Percentiles rank a stretch among this genome's conserved stretches.
These are phyloP conservation scores for Drosophila crucigera DNA, from an alignment of 2,888 invertebrate genomes.

Conservation along the genomic window DNA sequence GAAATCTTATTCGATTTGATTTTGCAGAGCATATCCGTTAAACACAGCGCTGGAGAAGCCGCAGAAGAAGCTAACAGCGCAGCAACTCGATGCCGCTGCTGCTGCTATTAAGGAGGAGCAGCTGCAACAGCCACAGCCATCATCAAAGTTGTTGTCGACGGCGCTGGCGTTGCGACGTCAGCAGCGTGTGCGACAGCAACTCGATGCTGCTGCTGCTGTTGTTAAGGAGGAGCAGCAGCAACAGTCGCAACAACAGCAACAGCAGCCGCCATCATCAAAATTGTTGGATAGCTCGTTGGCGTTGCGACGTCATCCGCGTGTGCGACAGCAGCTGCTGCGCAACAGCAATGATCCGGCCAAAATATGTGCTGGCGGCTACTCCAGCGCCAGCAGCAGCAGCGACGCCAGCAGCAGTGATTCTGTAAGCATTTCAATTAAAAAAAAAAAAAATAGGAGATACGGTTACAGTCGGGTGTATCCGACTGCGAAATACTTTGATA, in stretches of 20 bases:
- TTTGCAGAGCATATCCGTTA: slow-evolving; percentile 93
- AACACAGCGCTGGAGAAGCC: slow-evolving; percentile 90
- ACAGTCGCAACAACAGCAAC: neutral
- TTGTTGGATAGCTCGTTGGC: neutral
- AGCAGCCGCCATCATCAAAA: neutral
- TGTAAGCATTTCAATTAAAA: slow-evolving; percentile 47
- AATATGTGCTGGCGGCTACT: slow-evolving; percentile 19
- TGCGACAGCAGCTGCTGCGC: slow-evolving; percentile 47
- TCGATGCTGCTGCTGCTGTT: slow-evolving; percentile 1
- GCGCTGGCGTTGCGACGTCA: slow-evolving; percentile 48
- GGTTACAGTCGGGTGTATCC: neutral
- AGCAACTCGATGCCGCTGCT: neutral
- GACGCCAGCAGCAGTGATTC: slow-evolving; percentile 61
- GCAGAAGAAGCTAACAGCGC: neutral
- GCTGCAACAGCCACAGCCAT: neutral
- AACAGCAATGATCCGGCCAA: slow-evolving; percentile 43
- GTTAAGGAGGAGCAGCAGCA: slow-evolving; percentile 4
- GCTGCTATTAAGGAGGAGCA: neutral
- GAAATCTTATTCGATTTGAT: neutral
- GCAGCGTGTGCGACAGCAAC: slow-evolving; percentile 46
- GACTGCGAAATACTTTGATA: neutral
- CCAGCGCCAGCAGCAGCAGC: slow-evolving; percentile 49
- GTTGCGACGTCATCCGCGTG: slow-evolving; percentile 52
- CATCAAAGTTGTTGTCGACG: neutral
- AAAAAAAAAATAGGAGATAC: neutral